Percentiles rank a stretch among this genome's conserved stretches.
phyloP scores from a whole-genome alignment of 1,140 invertebrate species.

The Propsilocerus akamusi region DNA sequence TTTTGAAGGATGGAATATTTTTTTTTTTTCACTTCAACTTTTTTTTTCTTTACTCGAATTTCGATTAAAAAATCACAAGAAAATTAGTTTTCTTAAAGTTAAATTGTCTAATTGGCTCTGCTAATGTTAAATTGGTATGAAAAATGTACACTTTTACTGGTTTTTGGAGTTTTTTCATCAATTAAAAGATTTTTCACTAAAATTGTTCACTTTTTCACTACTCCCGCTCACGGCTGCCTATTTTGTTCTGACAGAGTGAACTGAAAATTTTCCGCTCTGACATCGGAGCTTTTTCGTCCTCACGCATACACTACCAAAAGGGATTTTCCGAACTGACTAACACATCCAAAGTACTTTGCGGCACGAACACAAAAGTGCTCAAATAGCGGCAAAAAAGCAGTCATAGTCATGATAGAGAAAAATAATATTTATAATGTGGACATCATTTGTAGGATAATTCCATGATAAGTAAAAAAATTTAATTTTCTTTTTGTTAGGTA shows the following conservation, averaged over 20 bases:
- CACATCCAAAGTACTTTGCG: too few relatives aligned
- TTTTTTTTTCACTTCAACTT: not conserved
- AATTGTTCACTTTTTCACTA: not conserved
- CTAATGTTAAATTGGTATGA: not conserved
- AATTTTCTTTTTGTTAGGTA: too few relatives aligned
- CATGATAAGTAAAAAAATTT: too few relatives aligned
- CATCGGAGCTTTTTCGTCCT: too few relatives aligned
- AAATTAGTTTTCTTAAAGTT: not conserved
- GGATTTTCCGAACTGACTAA: too few relatives aligned
- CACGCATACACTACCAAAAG: too few relatives aligned
- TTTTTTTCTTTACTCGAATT: constrained; percentile 1
- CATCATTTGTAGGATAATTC: too few relatives aligned
- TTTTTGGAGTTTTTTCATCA: constrained; percentile 1
- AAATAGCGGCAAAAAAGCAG: too few relatives aligned
- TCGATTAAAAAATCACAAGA: not conserved
- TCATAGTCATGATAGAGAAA: too few relatives aligned
- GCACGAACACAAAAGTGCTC: too few relatives aligned
- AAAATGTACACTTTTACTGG: not conserved
- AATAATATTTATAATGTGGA: too few relatives aligned
- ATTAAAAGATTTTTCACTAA: constrained; percentile 1
- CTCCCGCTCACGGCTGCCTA: not conserved
- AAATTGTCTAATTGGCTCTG: not conserved
- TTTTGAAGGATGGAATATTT: not conserved
- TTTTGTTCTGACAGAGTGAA: constrained; percentile 1
- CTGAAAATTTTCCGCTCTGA: too few relatives aligned